Evolutionary conservation across 1,140 invertebrate genomes (phyloP).

Genomic region (Asobara japonica): DNA sequence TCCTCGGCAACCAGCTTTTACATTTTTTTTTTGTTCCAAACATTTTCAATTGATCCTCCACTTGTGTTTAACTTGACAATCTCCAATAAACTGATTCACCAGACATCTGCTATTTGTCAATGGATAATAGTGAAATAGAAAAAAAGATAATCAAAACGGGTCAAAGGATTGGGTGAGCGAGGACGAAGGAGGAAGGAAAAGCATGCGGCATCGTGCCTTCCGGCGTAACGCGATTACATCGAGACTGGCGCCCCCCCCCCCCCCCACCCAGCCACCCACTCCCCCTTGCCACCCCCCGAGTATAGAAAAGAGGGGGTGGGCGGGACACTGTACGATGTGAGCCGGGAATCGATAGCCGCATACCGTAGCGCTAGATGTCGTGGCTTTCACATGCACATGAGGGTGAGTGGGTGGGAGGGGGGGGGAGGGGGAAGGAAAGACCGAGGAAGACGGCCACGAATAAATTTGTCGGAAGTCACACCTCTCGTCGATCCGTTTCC

Average conservation of each 20-base stretch:
- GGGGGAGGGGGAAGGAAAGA: background rate
- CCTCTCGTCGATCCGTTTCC: slow-evolving; percentile 38
- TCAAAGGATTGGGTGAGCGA: slow-evolving; percentile 24
- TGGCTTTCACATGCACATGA: background rate
- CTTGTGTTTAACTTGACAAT: background rate
- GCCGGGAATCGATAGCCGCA: slow-evolving; percentile 48
- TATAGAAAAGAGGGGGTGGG: slow-evolving; percentile 3
- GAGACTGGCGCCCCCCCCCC: slow-evolving; percentile 30
- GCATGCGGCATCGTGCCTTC: slow-evolving; percentile 45
- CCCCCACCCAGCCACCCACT: too few species aligned
- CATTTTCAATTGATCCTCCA: background rate
- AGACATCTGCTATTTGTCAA: slow-evolving; percentile 13
- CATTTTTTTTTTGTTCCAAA: too few species aligned
- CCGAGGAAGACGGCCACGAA: slow-evolving; percentile 39
- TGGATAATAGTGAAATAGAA: slow-evolving; percentile 7
- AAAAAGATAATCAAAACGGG: slow-evolving; percentile 38
- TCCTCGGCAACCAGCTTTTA: too few species aligned
- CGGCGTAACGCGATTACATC: slow-evolving; percentile 53
- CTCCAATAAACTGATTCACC: background rate
- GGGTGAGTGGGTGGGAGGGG: background rate
- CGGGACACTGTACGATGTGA: slow-evolving; percentile 18
- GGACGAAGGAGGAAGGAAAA: slow-evolving; percentile 26
- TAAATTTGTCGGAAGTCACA: slow-evolving; percentile 55
- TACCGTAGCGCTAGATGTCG: slow-evolving; percentile 15
- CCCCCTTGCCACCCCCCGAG: too few species aligned